Conservation (phyloP, 2,888 invertebrate species). For the Strigamia transsilvanica region DNA sequence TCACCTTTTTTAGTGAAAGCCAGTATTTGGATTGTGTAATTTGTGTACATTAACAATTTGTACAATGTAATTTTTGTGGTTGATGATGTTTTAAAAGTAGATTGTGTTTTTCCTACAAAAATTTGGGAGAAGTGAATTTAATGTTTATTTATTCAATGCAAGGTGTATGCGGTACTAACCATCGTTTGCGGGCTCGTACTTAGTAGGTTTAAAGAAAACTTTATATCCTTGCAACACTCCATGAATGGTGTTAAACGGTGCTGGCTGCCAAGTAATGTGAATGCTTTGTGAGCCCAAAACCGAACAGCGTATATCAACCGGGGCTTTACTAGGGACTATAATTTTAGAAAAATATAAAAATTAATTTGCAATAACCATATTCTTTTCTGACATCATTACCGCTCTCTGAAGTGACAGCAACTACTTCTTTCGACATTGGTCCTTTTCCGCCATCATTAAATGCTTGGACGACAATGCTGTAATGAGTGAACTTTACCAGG, state of each 20-base stretch:
- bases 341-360: neutral
- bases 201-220: slow-evolving; percentile 61
- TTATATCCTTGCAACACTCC: slow-evolving; percentile 65
- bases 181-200: neutral
- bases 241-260: slow-evolving; percentile 63
- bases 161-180: neutral
- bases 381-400: slow-evolving; percentile 58
- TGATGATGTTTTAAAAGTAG: slow-evolving; percentile 1
- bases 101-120: slow-evolving; percentile 46
- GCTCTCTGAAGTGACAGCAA: slow-evolving; percentile 63
- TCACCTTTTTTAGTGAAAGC: slow-evolving; percentile 64
- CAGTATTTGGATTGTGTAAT: slow-evolving; percentile 64
- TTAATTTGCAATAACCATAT: neutral
- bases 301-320: slow-evolving; percentile 61
- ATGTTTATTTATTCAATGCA: too few species aligned
- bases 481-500: slow-evolving; percentile 61
- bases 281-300: slow-evolving; percentile 62
- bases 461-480: slow-evolving; percentile 63
- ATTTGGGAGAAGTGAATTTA: slow-evolving; percentile 56
- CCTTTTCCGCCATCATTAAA: slow-evolving; percentile 63
- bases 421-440: slow-evolving; percentile 61
- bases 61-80: slow-evolving; percentile 50
- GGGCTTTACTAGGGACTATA: slow-evolving; percentile 63
- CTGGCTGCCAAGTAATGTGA: slow-evolving; percentile 63
- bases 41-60: slow-evolving; percentile 61